phyloP scores from a whole-genome alignment of 2,113 vertebrate species.

The Archocentrus centrarchus region DNA sequence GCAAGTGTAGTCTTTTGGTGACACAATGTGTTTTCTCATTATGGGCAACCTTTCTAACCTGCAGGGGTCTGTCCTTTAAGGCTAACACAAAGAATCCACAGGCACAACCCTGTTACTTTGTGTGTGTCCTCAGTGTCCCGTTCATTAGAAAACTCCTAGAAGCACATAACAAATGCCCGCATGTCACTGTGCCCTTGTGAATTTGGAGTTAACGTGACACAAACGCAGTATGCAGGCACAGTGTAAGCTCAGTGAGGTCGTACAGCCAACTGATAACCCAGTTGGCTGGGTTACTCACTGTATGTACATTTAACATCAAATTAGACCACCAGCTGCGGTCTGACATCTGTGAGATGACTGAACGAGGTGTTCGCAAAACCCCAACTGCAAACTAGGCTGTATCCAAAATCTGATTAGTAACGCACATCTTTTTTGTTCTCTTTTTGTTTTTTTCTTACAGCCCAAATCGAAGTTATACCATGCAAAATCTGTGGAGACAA shows the following conservation, averaged over 20 bases:
- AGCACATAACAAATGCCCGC: conserved; percentile 40
- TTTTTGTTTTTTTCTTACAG: conserved; percentile 78
- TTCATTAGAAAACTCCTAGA: conserved; percentile 50
- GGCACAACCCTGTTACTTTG: conserved; percentile 12
- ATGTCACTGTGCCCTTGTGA: conserved; percentile 71
- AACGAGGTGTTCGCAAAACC: conserved; percentile 5
- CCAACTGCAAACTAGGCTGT: background rate
- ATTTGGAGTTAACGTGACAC: conserved; percentile 27
- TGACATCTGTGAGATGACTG: background rate
- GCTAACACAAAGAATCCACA: conserved; percentile 27
- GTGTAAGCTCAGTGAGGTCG: conserved; percentile 5
- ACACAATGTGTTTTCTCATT: conserved; percentile 58
- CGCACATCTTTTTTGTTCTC: background rate
- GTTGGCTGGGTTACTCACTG: background rate
- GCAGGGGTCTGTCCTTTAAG: conserved; percentile 59
- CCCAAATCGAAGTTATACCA: conserved; percentile 99
- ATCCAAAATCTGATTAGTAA: conserved; percentile 17
- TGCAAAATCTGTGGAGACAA: conserved; percentile 99
- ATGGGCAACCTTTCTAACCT: conserved; percentile 42
- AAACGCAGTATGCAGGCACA: conserved; percentile 8
- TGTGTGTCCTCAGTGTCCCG: conserved; percentile 4
- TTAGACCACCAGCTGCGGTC: conserved; percentile 42
- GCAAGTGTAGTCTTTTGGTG: conserved; percentile 35
- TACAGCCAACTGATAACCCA: background rate
- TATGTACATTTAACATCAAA: conserved; percentile 35